Conservation (phyloP, 2,888 invertebrate species). For the Pristionchus arcanus region DNA sequence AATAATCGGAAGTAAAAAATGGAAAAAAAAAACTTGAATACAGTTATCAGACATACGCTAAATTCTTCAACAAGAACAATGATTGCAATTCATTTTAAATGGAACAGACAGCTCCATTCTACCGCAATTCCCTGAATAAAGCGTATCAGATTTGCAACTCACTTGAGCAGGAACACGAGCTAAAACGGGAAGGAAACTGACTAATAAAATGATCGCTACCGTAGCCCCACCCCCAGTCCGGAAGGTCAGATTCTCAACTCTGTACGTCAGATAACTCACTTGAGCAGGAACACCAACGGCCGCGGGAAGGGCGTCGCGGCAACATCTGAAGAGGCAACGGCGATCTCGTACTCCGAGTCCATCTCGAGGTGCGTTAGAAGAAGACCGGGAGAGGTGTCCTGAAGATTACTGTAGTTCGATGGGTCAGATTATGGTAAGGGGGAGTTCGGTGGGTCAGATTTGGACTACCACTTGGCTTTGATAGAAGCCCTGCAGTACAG, state of each 20-base stretch:
- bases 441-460: neutral
- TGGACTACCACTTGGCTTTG: too few species aligned
- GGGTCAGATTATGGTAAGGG: neutral
- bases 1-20: conserved; percentile 56
- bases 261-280: neutral
- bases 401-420: neutral
- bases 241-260: neutral
- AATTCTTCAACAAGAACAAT: too few species aligned
- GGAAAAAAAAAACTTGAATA: too few species aligned
- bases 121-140: too few species aligned
- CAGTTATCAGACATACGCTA: too few species aligned
- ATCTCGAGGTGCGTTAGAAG: conserved; percentile 67
- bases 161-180: too few species aligned
- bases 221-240: neutral
- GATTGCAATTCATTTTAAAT: too few species aligned
- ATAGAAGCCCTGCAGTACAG: too few species aligned
- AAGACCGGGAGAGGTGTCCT: conserved; percentile 64
- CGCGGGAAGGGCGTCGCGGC: neutral
- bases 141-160: too few species aligned
- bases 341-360: conserved; percentile 65
- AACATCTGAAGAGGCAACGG: conserved; percentile 56
- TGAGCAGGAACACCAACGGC: conserved; percentile 10
- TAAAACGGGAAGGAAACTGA: too few species aligned
- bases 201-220: too few species aligned
- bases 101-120: too few species aligned